Evolutionary conservation across 2,797 vertebrate genomes (phyloP).

Genomic region (Pseudocheirus occidentalis): DNA sequence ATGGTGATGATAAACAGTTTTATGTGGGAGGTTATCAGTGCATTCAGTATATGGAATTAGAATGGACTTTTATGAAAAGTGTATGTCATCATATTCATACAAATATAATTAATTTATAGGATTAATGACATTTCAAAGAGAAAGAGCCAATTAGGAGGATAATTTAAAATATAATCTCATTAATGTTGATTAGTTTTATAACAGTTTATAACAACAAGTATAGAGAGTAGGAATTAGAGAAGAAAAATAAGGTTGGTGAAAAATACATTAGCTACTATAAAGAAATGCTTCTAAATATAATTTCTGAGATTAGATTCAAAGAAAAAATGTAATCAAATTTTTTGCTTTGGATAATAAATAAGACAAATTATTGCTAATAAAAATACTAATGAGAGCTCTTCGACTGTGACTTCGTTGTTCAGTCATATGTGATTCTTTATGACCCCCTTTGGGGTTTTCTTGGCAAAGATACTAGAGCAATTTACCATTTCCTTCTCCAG

Average conservation of each 20-base stretch:
- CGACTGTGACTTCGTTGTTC: neutral
- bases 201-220: conserved; percentile 54
- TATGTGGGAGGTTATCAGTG: conserved; percentile 57
- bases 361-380: neutral
- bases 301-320: conserved; percentile 14
- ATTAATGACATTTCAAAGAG: conserved; percentile 73
- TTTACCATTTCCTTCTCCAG: neutral
- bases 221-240: conserved; percentile 51
- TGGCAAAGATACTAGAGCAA: neutral
- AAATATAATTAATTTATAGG: conserved; percentile 71
- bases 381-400: neutral
- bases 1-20: conserved; percentile 65
- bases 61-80: conserved; percentile 67
- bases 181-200: conserved; percentile 70
- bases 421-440: neutral
- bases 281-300: conserved; percentile 1
- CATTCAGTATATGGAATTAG: conserved; percentile 73
- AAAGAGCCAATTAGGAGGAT: conserved; percentile 67
- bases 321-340: neutral
- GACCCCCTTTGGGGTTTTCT: neutral
- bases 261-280: conserved; percentile 47
- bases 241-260: neutral
- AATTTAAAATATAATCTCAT: conserved; percentile 72
- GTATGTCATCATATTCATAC: conserved; percentile 68
- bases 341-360: neutral